phyloP scores from a whole-genome alignment of 2,797 vertebrate genomes.

The Podarcis lilfordi region DNA sequence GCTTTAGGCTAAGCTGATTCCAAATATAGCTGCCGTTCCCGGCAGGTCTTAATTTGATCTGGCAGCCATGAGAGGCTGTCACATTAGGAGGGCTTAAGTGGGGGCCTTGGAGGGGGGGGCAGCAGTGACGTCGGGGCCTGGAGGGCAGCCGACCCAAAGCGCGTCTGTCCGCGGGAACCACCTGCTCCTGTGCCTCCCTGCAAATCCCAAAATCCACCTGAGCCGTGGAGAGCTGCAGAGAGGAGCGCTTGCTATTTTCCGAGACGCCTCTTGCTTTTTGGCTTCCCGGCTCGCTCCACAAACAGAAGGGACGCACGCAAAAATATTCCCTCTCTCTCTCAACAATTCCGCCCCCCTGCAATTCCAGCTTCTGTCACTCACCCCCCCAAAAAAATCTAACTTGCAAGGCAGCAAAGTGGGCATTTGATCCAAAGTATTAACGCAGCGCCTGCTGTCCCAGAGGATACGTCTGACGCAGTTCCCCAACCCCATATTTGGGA shows the following conservation, averaged over 20 bases:
- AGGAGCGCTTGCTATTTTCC: neutral
- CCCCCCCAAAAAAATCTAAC: neutral
- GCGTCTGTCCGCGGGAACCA: slow-evolving; percentile 44
- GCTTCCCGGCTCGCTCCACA: neutral
- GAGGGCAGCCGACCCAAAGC: slow-evolving; percentile 43
- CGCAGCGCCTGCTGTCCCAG: neutral
- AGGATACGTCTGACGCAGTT: neutral
- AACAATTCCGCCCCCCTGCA: neutral
- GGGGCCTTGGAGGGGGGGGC: slow-evolving; percentile 13
- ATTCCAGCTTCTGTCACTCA: neutral
- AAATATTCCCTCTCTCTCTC: neutral
- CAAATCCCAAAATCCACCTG: slow-evolving; percentile 44
- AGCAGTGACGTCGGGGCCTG: slow-evolving; percentile 52
- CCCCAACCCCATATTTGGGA: too few species aligned
- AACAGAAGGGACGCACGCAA: neutral
- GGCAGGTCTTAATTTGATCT: slow-evolving; percentile 72
- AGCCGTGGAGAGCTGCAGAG: slow-evolving; percentile 12
- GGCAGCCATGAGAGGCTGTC: slow-evolving; percentile 57
- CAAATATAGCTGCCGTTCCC: slow-evolving; percentile 75
- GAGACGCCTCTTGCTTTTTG: neutral
- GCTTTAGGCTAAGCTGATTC: slow-evolving; percentile 69
- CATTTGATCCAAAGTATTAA: too few species aligned
- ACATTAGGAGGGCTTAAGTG: neutral
- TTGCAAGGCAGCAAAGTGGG: neutral
- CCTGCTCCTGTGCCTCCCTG: slow-evolving; percentile 44